Percentiles rank a stretch among this genome's conserved stretches.
Conservation (phyloP, 1,140 invertebrate genomes). For the Drosophila parabipectinata region DNA sequence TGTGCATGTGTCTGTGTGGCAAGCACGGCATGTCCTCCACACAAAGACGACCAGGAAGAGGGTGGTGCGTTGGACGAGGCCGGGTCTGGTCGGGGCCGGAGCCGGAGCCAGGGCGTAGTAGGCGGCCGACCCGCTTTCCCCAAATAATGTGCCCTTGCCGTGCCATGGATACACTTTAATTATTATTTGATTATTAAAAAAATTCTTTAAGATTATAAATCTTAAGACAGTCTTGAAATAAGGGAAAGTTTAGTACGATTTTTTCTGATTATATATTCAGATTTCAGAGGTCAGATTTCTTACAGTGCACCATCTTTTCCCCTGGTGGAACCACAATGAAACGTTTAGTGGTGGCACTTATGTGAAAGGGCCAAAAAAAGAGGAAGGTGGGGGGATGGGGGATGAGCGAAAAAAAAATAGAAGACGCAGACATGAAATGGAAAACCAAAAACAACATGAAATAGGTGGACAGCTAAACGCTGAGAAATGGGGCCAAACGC, state of each 20-base stretch:
- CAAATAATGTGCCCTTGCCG: slow-evolving; percentile 53
- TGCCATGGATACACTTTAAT: slow-evolving; percentile 33
- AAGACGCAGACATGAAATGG: slow-evolving; percentile 30
- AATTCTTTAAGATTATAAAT: no score
- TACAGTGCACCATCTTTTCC: neutral
- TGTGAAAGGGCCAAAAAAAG: slow-evolving; percentile 30
- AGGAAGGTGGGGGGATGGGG: neutral
- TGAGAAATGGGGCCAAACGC: slow-evolving; percentile 64
- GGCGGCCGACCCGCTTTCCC: slow-evolving; percentile 22
- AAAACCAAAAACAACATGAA: slow-evolving; percentile 67
- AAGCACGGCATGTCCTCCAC: slow-evolving; percentile 61
- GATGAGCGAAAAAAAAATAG: neutral
- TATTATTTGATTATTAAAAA: neutral
- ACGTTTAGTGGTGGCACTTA: slow-evolving; percentile 74
- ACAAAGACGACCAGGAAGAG: slow-evolving; percentile 54
- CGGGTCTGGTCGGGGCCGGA: neutral
- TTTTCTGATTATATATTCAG: neutral
- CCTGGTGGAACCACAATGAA: slow-evolving; percentile 37
- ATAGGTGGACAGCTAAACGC: slow-evolving; percentile 76
- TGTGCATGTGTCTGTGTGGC: slow-evolving; percentile 40
- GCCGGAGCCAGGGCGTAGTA: neutral
- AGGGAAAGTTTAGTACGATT: neutral
- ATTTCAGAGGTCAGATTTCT: neutral
- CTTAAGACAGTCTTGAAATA: no score
- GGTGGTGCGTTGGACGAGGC: neutral